A percentile compares a stretch with the other conserved stretches of the same genome.
Conservation (phyloP, 1,140 invertebrate species). For the Wiebesia pumilae region DNA sequence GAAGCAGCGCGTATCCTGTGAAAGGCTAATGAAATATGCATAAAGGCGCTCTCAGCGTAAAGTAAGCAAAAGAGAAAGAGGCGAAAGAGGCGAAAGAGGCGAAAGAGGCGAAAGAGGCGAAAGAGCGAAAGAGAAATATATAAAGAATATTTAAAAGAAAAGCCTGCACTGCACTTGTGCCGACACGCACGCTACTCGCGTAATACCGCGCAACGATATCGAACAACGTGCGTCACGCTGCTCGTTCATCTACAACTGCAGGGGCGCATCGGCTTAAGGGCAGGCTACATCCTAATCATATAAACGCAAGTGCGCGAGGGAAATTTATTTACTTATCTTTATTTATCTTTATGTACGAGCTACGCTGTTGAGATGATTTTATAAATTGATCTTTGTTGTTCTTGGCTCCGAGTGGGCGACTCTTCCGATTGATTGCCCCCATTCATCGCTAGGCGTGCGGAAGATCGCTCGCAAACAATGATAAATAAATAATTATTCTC, state of each 20-base stretch:
- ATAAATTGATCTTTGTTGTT: too few relatives aligned
- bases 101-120: not conserved
- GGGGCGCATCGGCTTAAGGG: not conserved
- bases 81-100: not conserved
- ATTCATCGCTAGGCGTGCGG: too few relatives aligned
- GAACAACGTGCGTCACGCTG: constrained; percentile 3
- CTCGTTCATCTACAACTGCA: constrained; percentile 1
- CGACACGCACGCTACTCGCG: not conserved
- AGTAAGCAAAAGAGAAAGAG: not conserved
- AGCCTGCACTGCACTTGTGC: not conserved
- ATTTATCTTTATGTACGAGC: too few relatives aligned
- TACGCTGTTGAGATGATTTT: too few relatives aligned
- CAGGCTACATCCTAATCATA: not conserved
- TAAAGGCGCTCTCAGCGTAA: not conserved
- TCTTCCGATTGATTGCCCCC: too few relatives aligned
- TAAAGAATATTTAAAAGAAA: too few relatives aligned
- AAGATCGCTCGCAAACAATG: too few relatives aligned
- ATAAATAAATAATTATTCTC: too few relatives aligned
- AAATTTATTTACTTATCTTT: too few relatives aligned
- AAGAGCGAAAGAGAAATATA: not conserved
- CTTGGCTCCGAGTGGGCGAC: too few relatives aligned
- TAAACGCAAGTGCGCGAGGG: not conserved
- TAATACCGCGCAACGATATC: not conserved
- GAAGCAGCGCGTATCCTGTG: not conserved
- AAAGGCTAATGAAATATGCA: constrained; percentile 34